Conservation (phyloP, 2,113 vertebrate genomes). For the Turnix velox region DNA sequence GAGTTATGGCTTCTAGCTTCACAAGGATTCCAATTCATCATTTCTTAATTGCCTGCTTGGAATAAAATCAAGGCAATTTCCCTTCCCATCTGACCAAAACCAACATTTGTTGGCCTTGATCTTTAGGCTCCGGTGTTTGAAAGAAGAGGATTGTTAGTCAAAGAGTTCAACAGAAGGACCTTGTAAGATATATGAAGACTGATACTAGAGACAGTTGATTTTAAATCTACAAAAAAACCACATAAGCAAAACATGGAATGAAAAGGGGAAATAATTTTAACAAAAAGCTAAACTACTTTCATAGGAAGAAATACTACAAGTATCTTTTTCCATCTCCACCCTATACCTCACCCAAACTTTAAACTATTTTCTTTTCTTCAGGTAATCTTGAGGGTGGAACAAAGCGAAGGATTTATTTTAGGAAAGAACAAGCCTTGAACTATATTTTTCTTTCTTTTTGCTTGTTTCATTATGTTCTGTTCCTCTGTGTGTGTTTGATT, state of each 20-base stretch:
- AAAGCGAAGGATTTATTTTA: background rate
- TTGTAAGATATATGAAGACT: background rate
- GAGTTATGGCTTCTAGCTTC: slow-evolving; percentile 55
- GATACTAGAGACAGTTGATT: background rate
- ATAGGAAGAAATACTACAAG: background rate
- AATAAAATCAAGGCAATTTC: slow-evolving; percentile 71
- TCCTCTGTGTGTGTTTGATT: background rate
- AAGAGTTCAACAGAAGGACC: background rate
- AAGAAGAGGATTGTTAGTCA: background rate
- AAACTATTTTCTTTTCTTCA: background rate
- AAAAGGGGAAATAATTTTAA: background rate
- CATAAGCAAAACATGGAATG: background rate
- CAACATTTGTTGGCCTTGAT: slow-evolving; percentile 16
- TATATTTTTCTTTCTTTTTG: background rate
- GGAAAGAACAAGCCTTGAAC: background rate
- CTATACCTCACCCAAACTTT: background rate
- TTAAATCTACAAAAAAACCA: background rate
- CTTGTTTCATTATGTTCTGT: background rate
- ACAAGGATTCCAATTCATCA: slow-evolving; percentile 68
- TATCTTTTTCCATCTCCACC: background rate
- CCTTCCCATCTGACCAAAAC: slow-evolving; percentile 59
- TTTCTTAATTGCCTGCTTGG: slow-evolving; percentile 71
- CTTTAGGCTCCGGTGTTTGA: background rate
- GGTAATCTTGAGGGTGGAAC: background rate
- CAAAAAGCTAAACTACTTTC: background rate